These are phyloP conservation scores for Gerris lacustris DNA, from an alignment of 2,888 invertebrate species.

Conservation along the genomic window DNA sequence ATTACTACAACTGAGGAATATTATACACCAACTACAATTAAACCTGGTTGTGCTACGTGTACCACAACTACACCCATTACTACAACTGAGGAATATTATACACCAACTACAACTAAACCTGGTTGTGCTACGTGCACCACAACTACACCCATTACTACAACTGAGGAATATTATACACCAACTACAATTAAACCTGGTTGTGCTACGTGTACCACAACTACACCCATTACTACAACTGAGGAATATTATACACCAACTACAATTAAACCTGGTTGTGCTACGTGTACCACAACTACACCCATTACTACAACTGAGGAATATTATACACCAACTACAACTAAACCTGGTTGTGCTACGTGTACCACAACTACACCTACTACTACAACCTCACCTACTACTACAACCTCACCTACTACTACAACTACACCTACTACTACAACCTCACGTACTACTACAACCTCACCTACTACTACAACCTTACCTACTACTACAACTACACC, in stretches of 20 bases:
- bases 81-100: too few species aligned
- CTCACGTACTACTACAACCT: slow-evolving; percentile 34
- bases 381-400: neutral
- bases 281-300: neutral
- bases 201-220: neutral
- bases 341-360: too few species aligned
- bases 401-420: neutral
- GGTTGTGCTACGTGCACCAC: too few species aligned
- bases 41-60: neutral
- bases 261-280: too few species aligned
- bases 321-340: neutral
- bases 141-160: too few species aligned
- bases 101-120: too few species aligned
- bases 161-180: too few species aligned
- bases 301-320: neutral
- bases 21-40: neutral
- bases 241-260: too few species aligned
- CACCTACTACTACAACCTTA: slow-evolving; percentile 34
- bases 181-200: too few species aligned
- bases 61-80: neutral
- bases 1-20: neutral
- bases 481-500: slow-evolving; percentile 44
- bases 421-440: neutral
- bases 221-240: too few species aligned
- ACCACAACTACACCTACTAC: neutral